Percentiles rank a stretch among this genome's conserved stretches.
phyloP scores from a whole-genome alignment of 2,888 invertebrate species.

The Dasysyrphus albostriatus region DNA sequence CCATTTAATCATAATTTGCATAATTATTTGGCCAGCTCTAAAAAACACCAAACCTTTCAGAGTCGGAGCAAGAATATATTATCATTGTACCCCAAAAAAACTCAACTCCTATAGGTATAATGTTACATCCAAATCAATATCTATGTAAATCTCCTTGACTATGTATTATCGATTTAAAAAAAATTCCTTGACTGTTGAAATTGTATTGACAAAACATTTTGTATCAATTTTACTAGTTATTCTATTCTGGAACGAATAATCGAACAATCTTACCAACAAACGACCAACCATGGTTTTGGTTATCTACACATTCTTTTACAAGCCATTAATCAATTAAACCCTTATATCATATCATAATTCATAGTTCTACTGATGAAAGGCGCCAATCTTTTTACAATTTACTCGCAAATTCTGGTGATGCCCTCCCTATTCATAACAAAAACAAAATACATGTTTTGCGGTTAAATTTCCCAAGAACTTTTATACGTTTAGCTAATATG shows the following conservation, averaged over 20 bases:
- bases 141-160: too few species aligned
- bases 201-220: background rate
- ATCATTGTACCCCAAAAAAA: too few species aligned
- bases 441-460: slow-evolving; percentile 12
- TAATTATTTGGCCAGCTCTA: too few species aligned
- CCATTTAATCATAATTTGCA: too few species aligned
- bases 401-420: slow-evolving; percentile 21
- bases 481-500: slow-evolving; percentile 19
- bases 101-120: too few species aligned
- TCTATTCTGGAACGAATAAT: background rate
- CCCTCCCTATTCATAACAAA: slow-evolving; percentile 19
- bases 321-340: slow-evolving; percentile 43
- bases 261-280: background rate
- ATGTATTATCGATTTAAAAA: too few species aligned
- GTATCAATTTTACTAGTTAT: background rate
- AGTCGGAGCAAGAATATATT: too few species aligned
- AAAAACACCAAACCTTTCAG: too few species aligned
- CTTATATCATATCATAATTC: slow-evolving; percentile 21
- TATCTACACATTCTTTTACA: slow-evolving; percentile 12
- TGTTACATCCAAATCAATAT: too few species aligned
- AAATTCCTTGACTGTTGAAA: too few species aligned
- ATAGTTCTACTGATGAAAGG: background rate
- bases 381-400: slow-evolving; percentile 8
- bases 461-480: slow-evolving; percentile 15
- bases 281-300: background rate